Conservation (phyloP, 2,888 invertebrate species). For the Arrhopalites spinosus region DNA sequence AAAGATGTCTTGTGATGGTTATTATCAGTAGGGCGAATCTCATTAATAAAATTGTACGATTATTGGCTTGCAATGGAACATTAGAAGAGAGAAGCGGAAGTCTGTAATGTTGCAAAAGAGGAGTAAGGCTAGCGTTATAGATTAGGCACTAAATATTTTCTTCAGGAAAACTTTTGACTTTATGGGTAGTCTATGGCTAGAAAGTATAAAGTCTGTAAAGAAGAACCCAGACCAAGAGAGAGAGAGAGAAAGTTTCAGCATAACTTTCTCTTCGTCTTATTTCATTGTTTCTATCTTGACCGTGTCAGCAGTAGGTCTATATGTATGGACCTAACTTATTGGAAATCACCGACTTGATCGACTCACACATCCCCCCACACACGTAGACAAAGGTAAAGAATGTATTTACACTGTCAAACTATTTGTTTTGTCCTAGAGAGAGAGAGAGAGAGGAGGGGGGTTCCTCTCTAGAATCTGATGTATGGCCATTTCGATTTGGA, state of each 20-base stretch:
- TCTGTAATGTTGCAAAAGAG: too few species aligned
- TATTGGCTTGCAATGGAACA: too few species aligned
- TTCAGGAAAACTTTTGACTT: constrained; percentile 12
- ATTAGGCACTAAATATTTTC: too few species aligned
- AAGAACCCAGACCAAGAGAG: too few species aligned
- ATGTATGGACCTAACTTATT: not conserved
- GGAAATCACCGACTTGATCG: constrained; percentile 9
- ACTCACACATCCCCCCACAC: not conserved
- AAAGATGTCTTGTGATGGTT: too few species aligned
- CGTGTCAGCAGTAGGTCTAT: not conserved
- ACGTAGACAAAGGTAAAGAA: constrained; percentile 5
- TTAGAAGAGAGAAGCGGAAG: too few species aligned
- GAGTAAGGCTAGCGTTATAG: too few species aligned
- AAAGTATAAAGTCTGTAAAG: not conserved
- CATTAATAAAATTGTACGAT: too few species aligned
- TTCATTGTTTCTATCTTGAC: not conserved
- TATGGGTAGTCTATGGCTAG: too few species aligned
- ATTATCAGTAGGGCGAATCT: too few species aligned
- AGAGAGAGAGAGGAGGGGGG: too few species aligned
- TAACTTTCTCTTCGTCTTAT: not conserved
- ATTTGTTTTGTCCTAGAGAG: constrained; percentile 12
- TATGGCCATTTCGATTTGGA: not conserved
- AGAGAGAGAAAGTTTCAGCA: too few species aligned
- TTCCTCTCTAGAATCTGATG: constrained; percentile 4
- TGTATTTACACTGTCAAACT: constrained; percentile 17